These are phyloP conservation scores for Acropora yongei DNA, from an alignment of 64 coral and sea anemone species.

Conservation along the genomic window DNA sequence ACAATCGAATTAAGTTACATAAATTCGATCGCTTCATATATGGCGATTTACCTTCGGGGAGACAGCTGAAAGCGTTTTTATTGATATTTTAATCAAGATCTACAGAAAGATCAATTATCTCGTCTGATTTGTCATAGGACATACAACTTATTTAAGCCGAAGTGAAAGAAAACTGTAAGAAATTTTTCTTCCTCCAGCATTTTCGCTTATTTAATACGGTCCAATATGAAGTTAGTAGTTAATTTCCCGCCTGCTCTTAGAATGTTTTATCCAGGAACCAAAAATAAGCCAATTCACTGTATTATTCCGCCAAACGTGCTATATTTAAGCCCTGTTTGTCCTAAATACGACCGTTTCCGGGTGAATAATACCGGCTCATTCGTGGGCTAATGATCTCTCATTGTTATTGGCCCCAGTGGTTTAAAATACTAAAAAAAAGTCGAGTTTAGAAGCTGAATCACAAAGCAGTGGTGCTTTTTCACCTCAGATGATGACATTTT, in stretches of 20 bases:
- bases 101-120: not conserved
- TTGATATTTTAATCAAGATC: conserved; percentile 34
- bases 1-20: too few relatives aligned
- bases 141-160: not conserved
- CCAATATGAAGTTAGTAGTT: conserved; percentile 8
- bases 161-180: not conserved
- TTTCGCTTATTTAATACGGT: not conserved
- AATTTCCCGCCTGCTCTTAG: not conserved
- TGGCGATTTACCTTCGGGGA: too few relatives aligned
- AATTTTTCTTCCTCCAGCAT: not conserved
- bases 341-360: conserved; percentile 12
- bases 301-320: not conserved
- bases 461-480: not conserved
- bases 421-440: not conserved
- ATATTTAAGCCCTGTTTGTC: not conserved
- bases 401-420: not conserved
- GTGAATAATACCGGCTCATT: not conserved
- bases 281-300: not conserved
- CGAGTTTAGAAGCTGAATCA: not conserved
- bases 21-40: too few relatives aligned
- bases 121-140: not conserved
- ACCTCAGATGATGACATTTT: too few relatives aligned
- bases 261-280: not conserved
- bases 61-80: too few relatives aligned
- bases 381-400: conserved; percentile 1